Percentiles rank a stretch among this genome's conserved stretches.
Conservation (phyloP, 2,888 invertebrate species). For the Zhuqinia jingwanae region DNA sequence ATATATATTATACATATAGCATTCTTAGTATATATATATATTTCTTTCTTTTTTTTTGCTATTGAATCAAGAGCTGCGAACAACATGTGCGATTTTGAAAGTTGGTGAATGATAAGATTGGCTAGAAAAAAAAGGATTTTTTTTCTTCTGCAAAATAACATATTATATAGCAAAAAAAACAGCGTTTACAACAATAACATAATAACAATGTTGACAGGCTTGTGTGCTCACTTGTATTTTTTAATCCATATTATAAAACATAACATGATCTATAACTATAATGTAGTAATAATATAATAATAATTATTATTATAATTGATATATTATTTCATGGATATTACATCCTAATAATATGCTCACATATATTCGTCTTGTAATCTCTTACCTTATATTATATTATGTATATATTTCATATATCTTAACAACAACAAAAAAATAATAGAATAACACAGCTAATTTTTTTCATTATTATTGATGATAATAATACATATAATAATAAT, state of each 20-base stretch:
- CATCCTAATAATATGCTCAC: neutral
- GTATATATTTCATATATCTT: too few species aligned
- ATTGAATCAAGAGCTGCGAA: constrained; percentile 16
- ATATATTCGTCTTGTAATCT: constrained; percentile 23
- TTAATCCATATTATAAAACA: neutral
- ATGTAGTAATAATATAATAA: too few species aligned
- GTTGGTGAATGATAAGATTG: constrained; percentile 34
- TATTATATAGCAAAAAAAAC: constrained; percentile 7
- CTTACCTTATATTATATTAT: neutral
- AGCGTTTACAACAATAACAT: constrained; percentile 26
- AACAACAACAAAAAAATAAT: neutral
- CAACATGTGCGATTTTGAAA: constrained; percentile 27
- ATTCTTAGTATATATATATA: neutral
- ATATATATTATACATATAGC: neutral
- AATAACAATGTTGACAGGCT: constrained; percentile 27
- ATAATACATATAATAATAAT: neutral
- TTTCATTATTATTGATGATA: too few species aligned
- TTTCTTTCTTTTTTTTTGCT: neutral
- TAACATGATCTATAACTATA: constrained; percentile 18
- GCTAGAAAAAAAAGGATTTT: neutral
- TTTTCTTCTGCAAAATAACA: constrained; percentile 15
- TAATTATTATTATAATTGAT: too few species aligned
- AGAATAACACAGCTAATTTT: too few species aligned
- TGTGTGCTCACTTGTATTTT: neutral
- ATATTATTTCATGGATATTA: neutral